Conservation (phyloP, 2,888 invertebrate species). For the Heliconius ethilla region DNA sequence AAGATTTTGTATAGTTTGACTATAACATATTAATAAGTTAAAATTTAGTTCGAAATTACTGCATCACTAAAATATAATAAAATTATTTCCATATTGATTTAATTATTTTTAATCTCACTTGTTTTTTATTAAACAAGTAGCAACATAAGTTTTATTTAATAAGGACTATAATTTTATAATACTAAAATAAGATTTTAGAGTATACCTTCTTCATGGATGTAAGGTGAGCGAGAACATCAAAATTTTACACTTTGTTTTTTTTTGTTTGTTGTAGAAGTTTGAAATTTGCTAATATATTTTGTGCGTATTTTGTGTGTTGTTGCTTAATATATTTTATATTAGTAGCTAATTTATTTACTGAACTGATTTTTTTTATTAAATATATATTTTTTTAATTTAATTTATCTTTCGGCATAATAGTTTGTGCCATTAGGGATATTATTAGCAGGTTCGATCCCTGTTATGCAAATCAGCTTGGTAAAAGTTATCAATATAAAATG, state of each 20-base stretch:
- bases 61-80: constrained; percentile 26
- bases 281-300: neutral
- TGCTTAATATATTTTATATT: neutral
- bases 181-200: constrained; percentile 9
- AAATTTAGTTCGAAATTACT: constrained; percentile 37
- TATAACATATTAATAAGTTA: neutral
- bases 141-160: neutral
- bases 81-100: neutral
- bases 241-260: neutral
- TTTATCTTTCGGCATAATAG: no score
- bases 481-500: neutral
- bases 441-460: neutral
- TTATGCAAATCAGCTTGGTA: neutral
- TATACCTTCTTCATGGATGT: constrained; percentile 4
- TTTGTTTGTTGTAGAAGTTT: neutral
- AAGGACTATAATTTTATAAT: neutral
- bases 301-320: neutral
- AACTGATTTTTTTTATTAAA: no score
- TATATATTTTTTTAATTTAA: neutral
- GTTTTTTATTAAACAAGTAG: neutral
- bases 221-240: constrained; percentile 7
- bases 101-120: neutral
- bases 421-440: no score
- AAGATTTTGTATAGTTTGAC: no score
- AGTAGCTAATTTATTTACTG: neutral